Base-by-base conservation (phyloP, 2,888 invertebrate genomes). In the Tethea ocularis region DNA sequence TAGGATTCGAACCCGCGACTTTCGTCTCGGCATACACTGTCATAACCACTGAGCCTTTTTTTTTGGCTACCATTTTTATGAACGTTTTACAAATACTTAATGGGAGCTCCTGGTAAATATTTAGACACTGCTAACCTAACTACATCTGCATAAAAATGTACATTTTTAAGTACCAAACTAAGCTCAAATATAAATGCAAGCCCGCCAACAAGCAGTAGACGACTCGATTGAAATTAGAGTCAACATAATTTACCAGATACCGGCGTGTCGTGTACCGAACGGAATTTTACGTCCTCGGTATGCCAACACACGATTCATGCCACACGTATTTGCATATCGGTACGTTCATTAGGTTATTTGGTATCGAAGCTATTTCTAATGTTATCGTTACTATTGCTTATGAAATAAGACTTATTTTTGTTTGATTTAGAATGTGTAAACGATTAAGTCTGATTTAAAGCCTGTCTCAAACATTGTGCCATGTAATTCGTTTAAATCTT, bases 161-260 rank as follows among this genome's bases (percentile, higher is more conserved):
- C n/a, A n/a, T 38, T 54, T 36, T 20, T 54, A 36, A 36, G 22
- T 33, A 53, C 36, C 20, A 54, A 22, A 33, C 20, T 33, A 24
- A n/a, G 36, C 46, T 53, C 51, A 54, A 54, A 57, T 56, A 61
- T 59, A 61, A 46, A 57, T 54, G 54, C 36, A 11, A n/a, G 6
- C 51, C 24, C 51, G 46, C 46, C 41, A 24, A 13, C 46, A 33
- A 46, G 33, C 55, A 26, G 22, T 57, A 56, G 59, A 53, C 60
- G 33, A 20, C 55, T 52, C 51, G 60, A 61, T 62, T 62, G 60
- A 59, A 65, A 61, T 62, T 62, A 62, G 57, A 62, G 61, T 64
- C 53, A 58, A 61, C 57, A 63, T 57, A 41, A 63, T 61, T 59
- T 63, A 54, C 55, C 26, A 52, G 52, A 59, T n/a, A n/a, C n/a